phyloP scores from a whole-genome alignment of 2,888 invertebrate genomes.

The Drosophila helvetica region DNA sequence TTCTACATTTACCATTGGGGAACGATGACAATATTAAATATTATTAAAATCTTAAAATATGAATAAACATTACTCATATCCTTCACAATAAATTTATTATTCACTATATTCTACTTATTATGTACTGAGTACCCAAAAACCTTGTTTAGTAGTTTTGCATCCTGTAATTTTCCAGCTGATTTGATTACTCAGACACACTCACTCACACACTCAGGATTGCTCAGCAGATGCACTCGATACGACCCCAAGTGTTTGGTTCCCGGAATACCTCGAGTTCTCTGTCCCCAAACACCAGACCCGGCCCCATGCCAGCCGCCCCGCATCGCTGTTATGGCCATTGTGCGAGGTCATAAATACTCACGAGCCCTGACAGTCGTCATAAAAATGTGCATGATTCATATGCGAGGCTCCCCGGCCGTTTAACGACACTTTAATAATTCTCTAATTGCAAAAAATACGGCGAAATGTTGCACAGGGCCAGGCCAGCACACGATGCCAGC shows the following conservation, averaged over 20 bases:
- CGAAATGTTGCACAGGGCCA: slow-evolving; percentile 44
- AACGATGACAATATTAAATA: too few relatives aligned
- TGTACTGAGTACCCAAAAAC: not conserved
- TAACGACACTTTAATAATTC: slow-evolving; percentile 80
- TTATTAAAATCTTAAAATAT: too few relatives aligned
- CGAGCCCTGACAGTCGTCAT: slow-evolving; percentile 60
- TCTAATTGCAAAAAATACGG: slow-evolving; percentile 68
- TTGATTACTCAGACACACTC: not conserved
- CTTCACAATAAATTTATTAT: not conserved
- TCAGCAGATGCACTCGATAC: not conserved
- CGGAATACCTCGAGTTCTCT: slow-evolving; percentile 6
- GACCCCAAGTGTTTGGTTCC: slow-evolving; percentile 14
- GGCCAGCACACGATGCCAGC: too few relatives aligned
- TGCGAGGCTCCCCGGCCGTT: slow-evolving; percentile 53
- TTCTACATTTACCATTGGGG: too few relatives aligned
- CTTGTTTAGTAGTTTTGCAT: not conserved
- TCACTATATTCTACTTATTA: not conserved
- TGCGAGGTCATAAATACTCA: slow-evolving; percentile 63
- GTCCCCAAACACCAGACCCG: not conserved
- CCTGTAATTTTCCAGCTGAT: not conserved
- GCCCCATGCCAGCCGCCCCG: not conserved
- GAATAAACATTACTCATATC: too few relatives aligned
- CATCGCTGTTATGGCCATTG: slow-evolving; percentile 32
- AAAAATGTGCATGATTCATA: slow-evolving; percentile 69
- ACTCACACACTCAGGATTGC: not conserved